These are phyloP conservation scores for Arenaria interpres DNA, from an alignment of 2,113 vertebrate genomes.

Conservation along the genomic window DNA sequence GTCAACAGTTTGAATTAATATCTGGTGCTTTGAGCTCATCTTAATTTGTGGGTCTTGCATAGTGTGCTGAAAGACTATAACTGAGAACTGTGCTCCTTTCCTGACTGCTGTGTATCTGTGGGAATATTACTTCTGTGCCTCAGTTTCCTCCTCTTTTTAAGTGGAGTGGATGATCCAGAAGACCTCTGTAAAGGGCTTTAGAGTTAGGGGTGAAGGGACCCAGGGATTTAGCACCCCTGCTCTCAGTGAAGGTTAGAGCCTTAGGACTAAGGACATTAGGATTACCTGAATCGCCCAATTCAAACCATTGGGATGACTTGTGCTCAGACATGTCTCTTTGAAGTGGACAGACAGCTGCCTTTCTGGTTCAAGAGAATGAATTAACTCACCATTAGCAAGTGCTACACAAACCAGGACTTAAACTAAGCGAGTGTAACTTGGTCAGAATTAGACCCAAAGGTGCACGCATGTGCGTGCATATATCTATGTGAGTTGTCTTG, in stretches of 20 bases:
- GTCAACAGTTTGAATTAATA: background rate
- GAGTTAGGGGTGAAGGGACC: background rate
- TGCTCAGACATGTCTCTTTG: background rate
- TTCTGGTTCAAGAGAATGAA: background rate
- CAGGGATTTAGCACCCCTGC: background rate
- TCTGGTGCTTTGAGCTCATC: background rate
- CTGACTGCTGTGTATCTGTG: background rate
- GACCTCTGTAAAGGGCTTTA: background rate
- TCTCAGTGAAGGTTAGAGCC: background rate
- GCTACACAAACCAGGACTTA: background rate
- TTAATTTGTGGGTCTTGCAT: background rate
- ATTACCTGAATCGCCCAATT: background rate
- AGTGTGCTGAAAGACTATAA: background rate
- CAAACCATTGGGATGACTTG: background rate
- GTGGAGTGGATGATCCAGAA: background rate
- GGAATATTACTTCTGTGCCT: accelerated
- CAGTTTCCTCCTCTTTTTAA: background rate
- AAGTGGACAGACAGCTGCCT: background rate
- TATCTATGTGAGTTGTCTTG: background rate
- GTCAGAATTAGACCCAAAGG: background rate
- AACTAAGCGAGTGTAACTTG: background rate
- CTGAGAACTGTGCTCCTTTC: background rate
- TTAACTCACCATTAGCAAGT: background rate
- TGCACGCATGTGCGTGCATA: accelerated
- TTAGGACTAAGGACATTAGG: background rate